Evolutionary conservation across 2,113 vertebrate genomes (phyloP).

Genomic region (Emydura subglobosa): DNA sequence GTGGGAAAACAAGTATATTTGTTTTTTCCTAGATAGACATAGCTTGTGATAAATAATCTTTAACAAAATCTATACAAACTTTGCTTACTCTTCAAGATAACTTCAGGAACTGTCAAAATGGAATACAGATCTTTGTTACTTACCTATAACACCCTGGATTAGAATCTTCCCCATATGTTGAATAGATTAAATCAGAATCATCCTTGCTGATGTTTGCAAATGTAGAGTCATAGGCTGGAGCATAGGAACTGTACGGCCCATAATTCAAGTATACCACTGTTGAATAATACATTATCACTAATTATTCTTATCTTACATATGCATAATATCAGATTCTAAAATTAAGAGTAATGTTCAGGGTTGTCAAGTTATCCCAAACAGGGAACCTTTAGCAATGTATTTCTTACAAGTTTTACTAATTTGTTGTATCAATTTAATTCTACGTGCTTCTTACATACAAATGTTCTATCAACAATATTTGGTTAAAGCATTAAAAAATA

Average conservation of each 20-base stretch:
- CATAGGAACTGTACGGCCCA: constrained; percentile 94
- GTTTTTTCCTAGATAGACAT: neutral
- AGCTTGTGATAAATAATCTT: neutral
- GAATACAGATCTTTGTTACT: neutral
- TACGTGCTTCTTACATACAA: neutral
- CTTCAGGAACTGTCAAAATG: neutral
- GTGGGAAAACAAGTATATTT: neutral
- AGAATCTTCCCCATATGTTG: constrained; percentile 91
- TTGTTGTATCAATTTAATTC: neutral
- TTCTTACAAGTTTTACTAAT: neutral
- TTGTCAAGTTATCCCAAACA: neutral
- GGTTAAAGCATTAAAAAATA: neutral
- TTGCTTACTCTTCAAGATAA: accelerated
- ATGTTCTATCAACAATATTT: neutral
- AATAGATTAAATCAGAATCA: constrained; percentile 94
- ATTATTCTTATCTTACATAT: neutral
- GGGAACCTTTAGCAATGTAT: neutral
- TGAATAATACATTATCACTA: constrained; percentile 7
- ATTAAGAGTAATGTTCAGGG: neutral
- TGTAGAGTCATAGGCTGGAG: constrained; percentile 94
- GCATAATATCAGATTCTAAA: neutral
- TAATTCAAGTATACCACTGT: constrained; percentile 96
- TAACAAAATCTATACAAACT: neutral
- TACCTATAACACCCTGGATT: constrained; percentile 90
- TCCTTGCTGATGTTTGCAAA: constrained; percentile 97